A percentile compares a stretch with the other conserved stretches of the same genome.
Conservation (phyloP, 1,140 invertebrate species). For the Maconellicoccus hirsutus region DNA sequence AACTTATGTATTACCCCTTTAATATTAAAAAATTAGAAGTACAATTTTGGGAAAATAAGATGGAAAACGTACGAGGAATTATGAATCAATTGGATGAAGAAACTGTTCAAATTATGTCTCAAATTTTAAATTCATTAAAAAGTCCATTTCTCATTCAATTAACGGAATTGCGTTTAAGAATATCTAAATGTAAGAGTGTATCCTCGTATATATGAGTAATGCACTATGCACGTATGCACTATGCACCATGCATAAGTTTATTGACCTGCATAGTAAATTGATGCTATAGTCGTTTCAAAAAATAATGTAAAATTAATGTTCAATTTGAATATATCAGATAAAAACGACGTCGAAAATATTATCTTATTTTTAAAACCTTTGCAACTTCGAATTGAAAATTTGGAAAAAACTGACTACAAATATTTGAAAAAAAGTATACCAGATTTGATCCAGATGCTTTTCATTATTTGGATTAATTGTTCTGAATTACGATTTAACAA, state of each 20-base stretch:
- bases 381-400: not conserved
- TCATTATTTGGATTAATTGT: conserved; percentile 71
- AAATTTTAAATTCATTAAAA: not conserved
- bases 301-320: not conserved
- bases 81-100: not conserved
- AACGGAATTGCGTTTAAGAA: not conserved
- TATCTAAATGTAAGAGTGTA: conserved; percentile 4
- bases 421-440: conserved; percentile 41
- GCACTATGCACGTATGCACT: no score
- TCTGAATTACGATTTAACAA: conserved; percentile 66
- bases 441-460: conserved; percentile 59
- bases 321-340: not conserved
- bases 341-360: not conserved
- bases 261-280: no score
- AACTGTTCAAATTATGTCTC: not conserved
- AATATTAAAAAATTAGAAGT: not conserved
- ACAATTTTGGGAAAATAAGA: not conserved
- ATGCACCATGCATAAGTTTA: no score
- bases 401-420: conserved; percentile 12
- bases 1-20: no score
- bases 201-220: no score
- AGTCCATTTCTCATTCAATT: not conserved
- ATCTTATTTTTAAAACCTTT: not conserved
- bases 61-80: not conserved
- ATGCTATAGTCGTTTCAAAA: not conserved